Percentiles rank a stretch among this genome's conserved stretches.
These are phyloP conservation scores for Oegoconia quadripuncta DNA, from an alignment of 2,888 invertebrate species.

Conservation along the genomic window DNA sequence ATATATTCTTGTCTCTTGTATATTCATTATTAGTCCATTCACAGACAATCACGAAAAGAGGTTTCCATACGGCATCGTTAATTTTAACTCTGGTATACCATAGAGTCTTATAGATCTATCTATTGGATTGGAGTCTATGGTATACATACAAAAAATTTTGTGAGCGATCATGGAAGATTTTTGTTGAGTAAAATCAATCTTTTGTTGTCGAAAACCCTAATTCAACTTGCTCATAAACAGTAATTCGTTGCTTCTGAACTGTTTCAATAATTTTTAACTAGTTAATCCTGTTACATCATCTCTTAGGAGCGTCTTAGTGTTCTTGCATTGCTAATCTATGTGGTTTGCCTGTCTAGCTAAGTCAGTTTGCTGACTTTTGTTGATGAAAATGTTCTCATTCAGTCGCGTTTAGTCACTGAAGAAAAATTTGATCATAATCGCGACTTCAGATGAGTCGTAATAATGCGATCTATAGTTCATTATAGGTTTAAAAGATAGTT, in stretches of 20 bases:
- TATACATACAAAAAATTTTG: too few species aligned
- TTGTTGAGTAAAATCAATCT: conserved; percentile 32
- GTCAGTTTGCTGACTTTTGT: conserved; percentile 36
- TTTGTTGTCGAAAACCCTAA: conserved; percentile 21
- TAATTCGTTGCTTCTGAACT: too few species aligned
- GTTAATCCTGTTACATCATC: too few species aligned
- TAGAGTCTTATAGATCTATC: too few species aligned
- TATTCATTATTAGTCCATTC: too few species aligned
- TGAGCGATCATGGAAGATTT: conserved; percentile 26
- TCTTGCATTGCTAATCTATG: conserved; percentile 36
- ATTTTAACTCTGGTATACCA: too few species aligned
- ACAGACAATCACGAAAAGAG: too few species aligned
- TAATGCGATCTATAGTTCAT: conserved; percentile 41
- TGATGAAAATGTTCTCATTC: conserved; percentile 28
- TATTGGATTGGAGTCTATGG: too few species aligned
- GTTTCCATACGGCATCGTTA: too few species aligned
- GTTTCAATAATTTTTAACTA: too few species aligned
- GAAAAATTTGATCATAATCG: conserved; percentile 24
- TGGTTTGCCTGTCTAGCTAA: conserved; percentile 30
- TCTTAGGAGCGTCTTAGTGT: conserved; percentile 6
- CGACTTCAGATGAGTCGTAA: conserved; percentile 25
- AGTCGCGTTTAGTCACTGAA: not conserved
- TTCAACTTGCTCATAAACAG: too few species aligned
- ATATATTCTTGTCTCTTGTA: too few species aligned
- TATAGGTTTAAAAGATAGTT: conserved; percentile 47